Evolutionary conservation across 2,113 vertebrate species (phyloP), one percentile per base, ranked within the genome.

Genomic region (Glareola pratincola): DNA sequence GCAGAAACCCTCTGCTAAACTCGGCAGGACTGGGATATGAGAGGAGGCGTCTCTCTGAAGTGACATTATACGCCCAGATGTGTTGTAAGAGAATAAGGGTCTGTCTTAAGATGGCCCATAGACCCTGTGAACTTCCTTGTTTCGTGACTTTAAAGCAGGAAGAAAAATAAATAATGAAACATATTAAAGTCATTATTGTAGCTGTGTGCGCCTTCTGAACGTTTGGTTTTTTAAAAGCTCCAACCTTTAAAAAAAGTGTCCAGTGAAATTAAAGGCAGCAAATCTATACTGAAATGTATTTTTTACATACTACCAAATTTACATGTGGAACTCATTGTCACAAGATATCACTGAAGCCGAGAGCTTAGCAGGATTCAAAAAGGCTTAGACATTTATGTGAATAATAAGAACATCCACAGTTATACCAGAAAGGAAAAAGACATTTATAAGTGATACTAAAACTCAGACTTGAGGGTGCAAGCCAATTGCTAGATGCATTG

Each of bases 81-180:
- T 88, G 95, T 91, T 89, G 66, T 91, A 72, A 88, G 92, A 92
- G 91, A 96, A 92, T 71, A 92, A 95, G 57, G 83, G 62, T 68
- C 80, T 95, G 83, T 87, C 91, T 94, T 75, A 89, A 92, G 88
- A 96, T 94, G 92, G 92, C 45, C 86, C 64, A 37, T 87, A 82
- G 94, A 91, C 92, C 91, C 89, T 85, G 66, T 94, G 97, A 95
- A 96, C 91, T 87, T 95, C 92, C 96, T 92, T 59, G 41, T 81
- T 95, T 87, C 45, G 23, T 96, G 92, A 95, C 86, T 96, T 91
- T 95, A 95, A 95, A 94, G 83, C 76, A 94, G 87, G 80, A 90
- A 90, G 73, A 94, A 94, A 95, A 96, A 96, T 89, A 96, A 92
- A 94, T 95, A 95, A 95, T 76, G 92, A 95, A 95, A 87, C 95